Evolutionary conservation across 2,797 vertebrate species (phyloP).

Genomic region (Rhincodon typus): DNA sequence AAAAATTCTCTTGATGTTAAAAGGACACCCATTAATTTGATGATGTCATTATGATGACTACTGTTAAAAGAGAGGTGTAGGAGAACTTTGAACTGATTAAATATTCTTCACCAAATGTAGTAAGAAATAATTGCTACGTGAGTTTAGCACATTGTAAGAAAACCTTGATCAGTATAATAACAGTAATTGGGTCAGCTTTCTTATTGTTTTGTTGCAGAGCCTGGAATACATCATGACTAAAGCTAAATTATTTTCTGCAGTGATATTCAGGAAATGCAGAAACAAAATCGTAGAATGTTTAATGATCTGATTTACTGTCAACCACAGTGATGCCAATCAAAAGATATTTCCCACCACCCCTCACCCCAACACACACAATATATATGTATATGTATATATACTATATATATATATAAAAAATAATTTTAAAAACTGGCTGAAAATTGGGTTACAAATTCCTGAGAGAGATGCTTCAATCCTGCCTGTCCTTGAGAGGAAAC

Average conservation of each 20-base stretch:
- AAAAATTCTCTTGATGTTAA: neutral
- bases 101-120: neutral
- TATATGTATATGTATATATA: neutral
- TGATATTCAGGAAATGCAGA: conserved; percentile 1
- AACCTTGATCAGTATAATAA: neutral
- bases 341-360: neutral
- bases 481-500: neutral
- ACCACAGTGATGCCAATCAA: neutral
- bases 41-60: neutral
- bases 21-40: neutral
- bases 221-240: neutral
- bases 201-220: neutral
- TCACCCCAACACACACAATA: neutral
- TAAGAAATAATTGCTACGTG: neutral
- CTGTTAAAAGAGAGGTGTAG: neutral
- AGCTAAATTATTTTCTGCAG: neutral
- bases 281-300: neutral
- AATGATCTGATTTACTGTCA: neutral
- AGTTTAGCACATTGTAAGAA: neutral
- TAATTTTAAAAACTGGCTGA: neutral
- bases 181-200: conserved; percentile 1
- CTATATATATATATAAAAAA: neutral
- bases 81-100: neutral
- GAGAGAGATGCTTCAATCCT: conserved; percentile 23
- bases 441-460: conserved; percentile 21